Evolutionary conservation across 2,797 vertebrate genomes (phyloP).

Genomic region (Cyprinella venusta): DNA sequence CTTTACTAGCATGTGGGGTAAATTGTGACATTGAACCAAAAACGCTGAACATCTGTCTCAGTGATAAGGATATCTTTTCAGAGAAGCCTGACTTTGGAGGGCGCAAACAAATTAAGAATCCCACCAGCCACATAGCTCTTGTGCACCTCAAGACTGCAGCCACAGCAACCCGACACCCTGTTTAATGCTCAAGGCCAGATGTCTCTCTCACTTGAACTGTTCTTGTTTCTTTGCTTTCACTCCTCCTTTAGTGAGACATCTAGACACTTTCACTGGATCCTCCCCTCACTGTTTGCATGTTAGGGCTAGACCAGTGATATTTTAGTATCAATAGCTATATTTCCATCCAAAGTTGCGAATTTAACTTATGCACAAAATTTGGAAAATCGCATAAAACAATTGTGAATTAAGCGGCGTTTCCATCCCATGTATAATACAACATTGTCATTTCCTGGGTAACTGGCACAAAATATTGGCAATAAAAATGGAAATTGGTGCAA

Average conservation of each 20-base stretch:
- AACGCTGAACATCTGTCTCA: constrained; percentile 53
- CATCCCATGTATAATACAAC: too few species aligned
- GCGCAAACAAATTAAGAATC: not conserved
- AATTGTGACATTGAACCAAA: constrained; percentile 34
- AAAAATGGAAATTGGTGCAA: too few species aligned
- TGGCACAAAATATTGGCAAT: too few species aligned
- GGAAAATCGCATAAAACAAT: too few species aligned
- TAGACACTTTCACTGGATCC: not conserved
- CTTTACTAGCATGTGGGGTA: constrained; percentile 25
- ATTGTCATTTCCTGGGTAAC: too few species aligned
- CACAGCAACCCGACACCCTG: constrained; percentile 38
- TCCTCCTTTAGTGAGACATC: constrained; percentile 16
- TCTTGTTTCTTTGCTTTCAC: constrained; percentile 8
- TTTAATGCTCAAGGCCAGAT: constrained; percentile 40
- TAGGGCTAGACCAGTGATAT: not conserved
- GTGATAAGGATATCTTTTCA: constrained; percentile 52
- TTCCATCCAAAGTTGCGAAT: too few species aligned
- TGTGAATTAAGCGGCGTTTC: too few species aligned
- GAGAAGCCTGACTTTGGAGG: not conserved
- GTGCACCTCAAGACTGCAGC: constrained; percentile 12
- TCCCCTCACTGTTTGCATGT: not conserved
- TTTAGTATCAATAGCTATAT: not conserved
- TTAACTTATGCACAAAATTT: too few species aligned
- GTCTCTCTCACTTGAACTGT: constrained; percentile 17
- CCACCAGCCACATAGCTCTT: constrained; percentile 12